phyloP scores from a whole-genome alignment of 2,888 invertebrate genomes.

The Psococerastis gibbosa region DNA sequence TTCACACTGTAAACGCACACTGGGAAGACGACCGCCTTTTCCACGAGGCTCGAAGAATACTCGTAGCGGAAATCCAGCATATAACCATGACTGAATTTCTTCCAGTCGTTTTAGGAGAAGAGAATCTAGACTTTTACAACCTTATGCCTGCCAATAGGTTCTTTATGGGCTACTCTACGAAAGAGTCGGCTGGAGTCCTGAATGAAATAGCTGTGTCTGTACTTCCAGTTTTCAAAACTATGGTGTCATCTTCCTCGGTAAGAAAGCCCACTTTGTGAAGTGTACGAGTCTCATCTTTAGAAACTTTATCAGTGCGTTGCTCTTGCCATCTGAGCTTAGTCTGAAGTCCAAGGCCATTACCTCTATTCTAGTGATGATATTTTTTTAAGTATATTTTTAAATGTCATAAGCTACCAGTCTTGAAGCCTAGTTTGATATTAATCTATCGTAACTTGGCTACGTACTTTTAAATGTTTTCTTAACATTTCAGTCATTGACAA shows the following conservation, averaged over 20 bases:
- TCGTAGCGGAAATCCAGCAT: constrained; percentile 64
- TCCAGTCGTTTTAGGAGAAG: constrained; percentile 56
- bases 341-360: too few species aligned
- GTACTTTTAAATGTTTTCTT: too few species aligned
- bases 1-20: constrained; percentile 49
- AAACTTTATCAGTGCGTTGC: too few species aligned
- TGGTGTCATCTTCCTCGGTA: constrained; percentile 52
- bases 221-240: constrained; percentile 51
- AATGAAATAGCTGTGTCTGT: constrained; percentile 59
- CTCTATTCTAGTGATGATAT: too few species aligned
- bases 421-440: too few species aligned
- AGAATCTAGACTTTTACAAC: constrained; percentile 39
- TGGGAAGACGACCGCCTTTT: constrained; percentile 65
- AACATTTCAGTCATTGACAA: too few species aligned
- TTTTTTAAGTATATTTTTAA: too few species aligned
- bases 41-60: constrained; percentile 51
- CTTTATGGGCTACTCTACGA: constrained; percentile 63
- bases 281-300: too few species aligned
- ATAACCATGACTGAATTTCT: constrained; percentile 69
- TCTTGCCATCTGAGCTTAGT: too few species aligned
- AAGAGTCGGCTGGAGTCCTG: constrained; percentile 55
- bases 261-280: too few species aligned
- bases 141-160: constrained; percentile 41
- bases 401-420: too few species aligned
- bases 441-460: too few species aligned